Conservation (phyloP, 2,888 invertebrate species). For the Philereme vetulata region DNA sequence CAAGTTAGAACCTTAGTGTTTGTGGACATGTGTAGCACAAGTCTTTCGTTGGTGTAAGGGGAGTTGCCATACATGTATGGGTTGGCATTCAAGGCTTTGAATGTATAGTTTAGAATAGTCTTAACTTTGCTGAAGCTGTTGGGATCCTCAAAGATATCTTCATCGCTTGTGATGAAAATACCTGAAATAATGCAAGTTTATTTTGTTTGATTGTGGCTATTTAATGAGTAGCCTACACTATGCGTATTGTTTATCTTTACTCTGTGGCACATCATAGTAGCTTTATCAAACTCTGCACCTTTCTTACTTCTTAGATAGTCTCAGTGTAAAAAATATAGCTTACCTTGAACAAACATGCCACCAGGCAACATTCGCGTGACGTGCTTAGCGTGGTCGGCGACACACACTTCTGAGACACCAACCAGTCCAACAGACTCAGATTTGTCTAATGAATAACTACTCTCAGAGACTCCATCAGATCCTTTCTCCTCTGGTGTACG, state of each 20-base stretch:
- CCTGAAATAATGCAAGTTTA: conserved; percentile 64
- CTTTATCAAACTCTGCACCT: too few relatives aligned
- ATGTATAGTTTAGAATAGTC: conserved; percentile 81
- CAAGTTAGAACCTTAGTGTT: conserved; percentile 83
- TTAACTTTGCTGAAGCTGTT: conserved; percentile 83
- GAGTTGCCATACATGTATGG: conserved; percentile 85
- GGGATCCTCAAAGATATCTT: conserved; percentile 85
- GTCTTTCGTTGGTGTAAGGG: conserved; percentile 82
- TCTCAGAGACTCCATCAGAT: conserved; percentile 59
- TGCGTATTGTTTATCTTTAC: too few relatives aligned
- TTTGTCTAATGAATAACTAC: conserved; percentile 60
- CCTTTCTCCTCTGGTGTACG: conserved; percentile 87
- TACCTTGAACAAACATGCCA: conserved; percentile 92
- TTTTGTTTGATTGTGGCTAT: background rate
- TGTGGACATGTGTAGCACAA: conserved; percentile 85
- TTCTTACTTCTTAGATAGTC: too few relatives aligned
- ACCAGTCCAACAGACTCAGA: conserved; percentile 72
- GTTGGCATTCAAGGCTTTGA: conserved; percentile 82
- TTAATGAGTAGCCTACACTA: background rate
- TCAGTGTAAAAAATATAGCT: too few relatives aligned
- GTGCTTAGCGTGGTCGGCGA: conserved; percentile 92
- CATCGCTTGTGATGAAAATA: conserved; percentile 89
- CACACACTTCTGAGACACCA: conserved; percentile 87
- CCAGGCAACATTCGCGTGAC: conserved; percentile 96
- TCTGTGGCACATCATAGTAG: too few relatives aligned